A percentile compares a stretch with the other conserved stretches of the same genome.
These are phyloP conservation scores for Radopholus similis DNA, from an alignment of 1,140 invertebrate genomes.

Conservation along the genomic window DNA sequence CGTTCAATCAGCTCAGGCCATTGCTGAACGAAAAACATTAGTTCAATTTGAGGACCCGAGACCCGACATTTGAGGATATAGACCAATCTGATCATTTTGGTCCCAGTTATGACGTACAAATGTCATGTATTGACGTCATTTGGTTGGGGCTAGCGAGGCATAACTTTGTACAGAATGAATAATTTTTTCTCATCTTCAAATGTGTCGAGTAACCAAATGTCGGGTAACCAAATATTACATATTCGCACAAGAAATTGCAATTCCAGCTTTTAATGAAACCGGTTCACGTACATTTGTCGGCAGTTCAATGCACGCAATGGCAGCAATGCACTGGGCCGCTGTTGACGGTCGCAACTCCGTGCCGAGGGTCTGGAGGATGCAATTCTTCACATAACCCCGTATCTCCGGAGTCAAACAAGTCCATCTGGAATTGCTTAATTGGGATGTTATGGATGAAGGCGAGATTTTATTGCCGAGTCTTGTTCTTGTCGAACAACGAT, in stretches of 20 bases:
- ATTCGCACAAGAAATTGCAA: slow-evolving; percentile 1
- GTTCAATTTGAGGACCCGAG: too few species aligned
- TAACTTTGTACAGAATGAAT: too few species aligned
- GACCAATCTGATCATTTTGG: too few species aligned
- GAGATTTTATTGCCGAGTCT: slow-evolving; percentile 93
- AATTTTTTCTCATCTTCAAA: too few species aligned
- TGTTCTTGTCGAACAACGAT: slow-evolving; percentile 74
- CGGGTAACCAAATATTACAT: neutral
- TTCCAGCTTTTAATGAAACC: neutral
- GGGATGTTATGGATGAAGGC: slow-evolving; percentile 13
- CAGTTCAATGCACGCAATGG: slow-evolving; percentile 91
- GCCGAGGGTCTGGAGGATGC: slow-evolving; percentile 87
- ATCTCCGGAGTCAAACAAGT: slow-evolving; percentile 75
- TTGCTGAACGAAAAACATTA: slow-evolving; percentile 44
- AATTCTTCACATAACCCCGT: slow-evolving; percentile 83
- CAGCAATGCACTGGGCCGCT: slow-evolving; percentile 96
- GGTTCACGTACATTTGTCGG: slow-evolving; percentile 65
- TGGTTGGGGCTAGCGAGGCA: too few species aligned
- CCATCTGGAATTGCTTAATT: slow-evolving; percentile 44
- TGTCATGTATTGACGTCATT: too few species aligned
- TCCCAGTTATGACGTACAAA: too few species aligned
- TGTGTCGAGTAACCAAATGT: neutral
- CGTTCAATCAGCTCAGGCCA: slow-evolving; percentile 78
- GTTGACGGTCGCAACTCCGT: slow-evolving; percentile 91
- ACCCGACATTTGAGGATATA: too few species aligned